phyloP scores from a whole-genome alignment of 2,888 invertebrate genomes.

The Branchellion lobata region DNA sequence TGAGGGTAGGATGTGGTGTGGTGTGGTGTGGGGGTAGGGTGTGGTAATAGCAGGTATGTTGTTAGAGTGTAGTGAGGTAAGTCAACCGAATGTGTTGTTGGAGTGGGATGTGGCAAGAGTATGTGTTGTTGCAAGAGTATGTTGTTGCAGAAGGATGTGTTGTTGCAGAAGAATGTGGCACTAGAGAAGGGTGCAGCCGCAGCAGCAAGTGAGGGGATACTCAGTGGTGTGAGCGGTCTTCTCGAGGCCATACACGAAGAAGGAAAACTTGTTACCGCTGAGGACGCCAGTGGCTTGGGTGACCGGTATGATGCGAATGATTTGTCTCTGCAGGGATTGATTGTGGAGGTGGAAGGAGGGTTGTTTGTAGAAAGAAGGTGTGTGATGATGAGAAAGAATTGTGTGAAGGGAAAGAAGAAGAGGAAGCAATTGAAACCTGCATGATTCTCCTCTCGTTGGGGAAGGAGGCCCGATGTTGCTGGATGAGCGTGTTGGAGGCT shows the following conservation, averaged over 20 bases:
- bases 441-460: conserved; percentile 33
- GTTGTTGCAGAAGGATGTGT: too few species aligned
- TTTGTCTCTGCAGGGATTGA: conserved; percentile 55
- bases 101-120: too few species aligned
- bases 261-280: conserved; percentile 51
- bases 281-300: conserved; percentile 53
- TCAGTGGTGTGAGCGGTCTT: conserved; percentile 53
- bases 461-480: conserved; percentile 41
- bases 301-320: conserved; percentile 54
- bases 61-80: too few species aligned
- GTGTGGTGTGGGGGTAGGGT: too few species aligned
- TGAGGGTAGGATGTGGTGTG: too few species aligned
- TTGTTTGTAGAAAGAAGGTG: not conserved
- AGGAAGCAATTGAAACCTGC: conserved; percentile 7
- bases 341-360: conserved; percentile 27
- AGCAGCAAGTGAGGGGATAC: conserved; percentile 54
- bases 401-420: not conserved
- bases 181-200: conserved; percentile 44
- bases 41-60: too few species aligned
- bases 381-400: not conserved
- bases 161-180: too few species aligned
- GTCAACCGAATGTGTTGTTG: too few species aligned
- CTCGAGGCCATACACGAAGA: conserved; percentile 55
- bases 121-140: too few species aligned
- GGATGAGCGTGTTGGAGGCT: conserved; percentile 47